Percentiles rank a stretch among this genome's conserved stretches.
Conservation (phyloP, 1,140 invertebrate genomes). For the Drosophila navojoa region DNA sequence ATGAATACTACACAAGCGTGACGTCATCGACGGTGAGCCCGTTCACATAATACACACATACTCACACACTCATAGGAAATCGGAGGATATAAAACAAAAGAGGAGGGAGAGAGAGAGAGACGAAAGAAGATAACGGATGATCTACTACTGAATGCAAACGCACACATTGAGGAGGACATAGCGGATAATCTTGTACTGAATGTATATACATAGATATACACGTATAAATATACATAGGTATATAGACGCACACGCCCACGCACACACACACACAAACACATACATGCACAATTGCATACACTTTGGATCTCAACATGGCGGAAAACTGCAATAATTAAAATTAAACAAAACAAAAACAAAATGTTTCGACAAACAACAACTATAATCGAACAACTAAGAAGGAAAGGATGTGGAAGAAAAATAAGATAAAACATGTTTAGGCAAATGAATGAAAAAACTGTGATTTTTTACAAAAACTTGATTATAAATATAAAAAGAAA, state of each 20-base stretch:
- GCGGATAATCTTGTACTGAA: constrained; percentile 9
- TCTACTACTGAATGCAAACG: too few relatives aligned
- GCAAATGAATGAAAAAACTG: constrained; percentile 80
- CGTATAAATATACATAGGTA: not conserved
- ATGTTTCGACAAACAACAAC: constrained; percentile 31
- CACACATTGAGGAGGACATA: not conserved
- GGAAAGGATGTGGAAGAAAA: constrained; percentile 21
- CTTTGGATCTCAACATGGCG: constrained; percentile 39
- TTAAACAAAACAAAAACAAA: not conserved
- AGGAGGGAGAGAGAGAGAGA: constrained; percentile 12
- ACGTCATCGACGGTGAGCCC: not conserved
- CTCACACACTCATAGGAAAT: constrained; percentile 11
- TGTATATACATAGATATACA: too few relatives aligned
- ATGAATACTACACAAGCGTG: constrained; percentile 33
- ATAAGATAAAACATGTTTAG: constrained; percentile 68
- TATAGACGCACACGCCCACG: not conserved
- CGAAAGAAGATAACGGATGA: not conserved
- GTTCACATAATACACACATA: not conserved
- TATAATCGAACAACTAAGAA: constrained; percentile 35
- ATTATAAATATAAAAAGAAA: constrained; percentile 72
- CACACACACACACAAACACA: constrained; percentile 1
- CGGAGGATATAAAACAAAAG: not conserved
- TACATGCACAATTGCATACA: constrained; percentile 22
- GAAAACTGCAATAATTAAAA: constrained; percentile 25
- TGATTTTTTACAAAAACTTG: constrained; percentile 82